Evolutionary conservation across 2,888 invertebrate genomes (phyloP).

Genomic region (Calameuta idolon): DNA sequence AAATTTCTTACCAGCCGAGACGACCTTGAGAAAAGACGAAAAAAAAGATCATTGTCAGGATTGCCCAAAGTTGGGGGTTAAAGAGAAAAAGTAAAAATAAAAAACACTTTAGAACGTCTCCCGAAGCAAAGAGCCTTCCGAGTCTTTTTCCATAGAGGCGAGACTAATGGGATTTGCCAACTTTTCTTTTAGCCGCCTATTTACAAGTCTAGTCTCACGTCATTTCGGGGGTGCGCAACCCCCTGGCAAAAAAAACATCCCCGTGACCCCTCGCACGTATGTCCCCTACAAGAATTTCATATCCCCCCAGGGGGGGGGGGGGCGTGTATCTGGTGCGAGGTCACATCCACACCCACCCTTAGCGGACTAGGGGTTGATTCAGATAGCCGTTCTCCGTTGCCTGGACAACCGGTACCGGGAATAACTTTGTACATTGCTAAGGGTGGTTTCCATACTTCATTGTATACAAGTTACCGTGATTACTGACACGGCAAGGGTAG

Average conservation of each 20-base stretch:
- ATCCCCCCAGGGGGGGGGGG: not conserved
- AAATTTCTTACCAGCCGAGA: not conserved
- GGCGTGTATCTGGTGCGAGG: not conserved
- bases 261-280: not conserved
- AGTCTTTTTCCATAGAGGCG: not conserved
- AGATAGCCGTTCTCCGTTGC: not conserved
- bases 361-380: not conserved
- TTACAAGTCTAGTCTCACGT: not conserved
- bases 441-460: not conserved
- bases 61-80: not conserved
- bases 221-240: not conserved
- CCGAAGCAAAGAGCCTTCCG: not conserved
- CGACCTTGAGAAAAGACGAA: not conserved
- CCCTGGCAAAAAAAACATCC: not conserved
- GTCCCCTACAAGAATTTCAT: not conserved
- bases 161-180: not conserved
- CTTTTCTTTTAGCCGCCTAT: not conserved
- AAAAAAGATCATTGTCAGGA: not conserved
- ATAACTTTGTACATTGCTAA: not conserved
- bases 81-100: not conserved
- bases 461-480: not conserved
- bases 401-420: not conserved
- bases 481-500: not conserved
- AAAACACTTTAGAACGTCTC: not conserved
- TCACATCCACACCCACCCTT: not conserved